A percentile compares a stretch with the other conserved stretches of the same genome.
These are phyloP conservation scores for Apteryx mantelli DNA, from an alignment of 2,113 vertebrate species.

Conservation along the genomic window DNA sequence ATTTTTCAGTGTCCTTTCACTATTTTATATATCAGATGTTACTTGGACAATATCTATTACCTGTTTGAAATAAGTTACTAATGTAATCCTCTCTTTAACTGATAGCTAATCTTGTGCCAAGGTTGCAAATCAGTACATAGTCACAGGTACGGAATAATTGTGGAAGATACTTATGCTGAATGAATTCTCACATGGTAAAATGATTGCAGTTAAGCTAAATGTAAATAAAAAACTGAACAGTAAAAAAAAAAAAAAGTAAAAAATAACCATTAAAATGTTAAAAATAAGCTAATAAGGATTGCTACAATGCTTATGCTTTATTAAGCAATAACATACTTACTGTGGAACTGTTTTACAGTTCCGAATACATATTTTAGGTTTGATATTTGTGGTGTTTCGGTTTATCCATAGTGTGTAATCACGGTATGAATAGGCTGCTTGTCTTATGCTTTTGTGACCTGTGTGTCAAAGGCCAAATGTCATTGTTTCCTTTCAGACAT, in stretches of 20 bases:
- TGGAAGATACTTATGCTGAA: background rate
- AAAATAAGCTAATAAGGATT: background rate
- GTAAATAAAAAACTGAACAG: background rate
- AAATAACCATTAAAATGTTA: too few relatives aligned
- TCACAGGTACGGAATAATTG: background rate
- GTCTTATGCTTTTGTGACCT: background rate
- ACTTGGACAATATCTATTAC: background rate
- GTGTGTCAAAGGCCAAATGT: constrained; percentile 49
- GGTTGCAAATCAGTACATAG: background rate
- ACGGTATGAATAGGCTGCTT: background rate
- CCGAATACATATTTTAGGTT: background rate
- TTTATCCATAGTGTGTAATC: constrained; percentile 18
- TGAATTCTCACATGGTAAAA: background rate
- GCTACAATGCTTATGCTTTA: background rate
- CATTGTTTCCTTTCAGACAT: constrained; percentile 2
- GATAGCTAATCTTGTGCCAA: constrained; percentile 25
- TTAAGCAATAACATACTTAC: constrained; percentile 6
- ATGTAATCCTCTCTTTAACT: background rate
- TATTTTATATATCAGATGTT: background rate
- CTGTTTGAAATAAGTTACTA: background rate
- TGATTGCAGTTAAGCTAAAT: constrained; percentile 40
- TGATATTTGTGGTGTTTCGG: background rate
- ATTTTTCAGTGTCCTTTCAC: background rate
- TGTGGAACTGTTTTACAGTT: background rate
- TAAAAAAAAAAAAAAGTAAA: too few relatives aligned